Evolutionary conservation across 2,113 vertebrate genomes (phyloP), one percentile per base, ranked within the genome.

Genomic region (Cichladusa arquata): DNA sequence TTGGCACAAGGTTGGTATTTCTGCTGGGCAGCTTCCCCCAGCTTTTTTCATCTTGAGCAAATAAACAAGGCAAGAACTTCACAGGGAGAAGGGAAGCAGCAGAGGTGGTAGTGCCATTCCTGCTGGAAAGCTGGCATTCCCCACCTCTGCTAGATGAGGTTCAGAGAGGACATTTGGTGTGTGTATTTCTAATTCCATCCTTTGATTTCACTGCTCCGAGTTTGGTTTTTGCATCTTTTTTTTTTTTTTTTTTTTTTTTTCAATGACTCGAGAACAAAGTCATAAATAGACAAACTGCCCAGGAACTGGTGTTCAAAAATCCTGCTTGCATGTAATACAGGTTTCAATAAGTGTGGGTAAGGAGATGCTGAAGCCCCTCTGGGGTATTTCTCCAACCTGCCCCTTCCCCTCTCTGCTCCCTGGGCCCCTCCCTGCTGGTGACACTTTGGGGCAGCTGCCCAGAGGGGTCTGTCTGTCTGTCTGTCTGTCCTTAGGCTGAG

Each of bases 271-370:
- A 47, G 83, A 66, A 24, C 71, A 48, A 45, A 6, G 3, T 38
- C 31, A 38, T 6, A 72, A 94, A 81, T 2, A 44, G 15, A 29
- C 1, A 4, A 73, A 31, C 19, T 36, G 13, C n/a, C 45, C 60
- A 29, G 42, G n/a, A 61, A 19, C 0, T 14, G 33, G 19, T 9
- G 53, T 16, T 80, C 58, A 31, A 19, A 86, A 77, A 14, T 31
- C 50, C 23, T 81, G 33, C 60, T 54, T 0, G 0, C 6, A 0
- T 25, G n/a, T 4, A 5, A 40, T 0, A 12, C 0, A 8, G 50
- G 38, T 4, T 7, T 45, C 40, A 62, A 1, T 25, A 1, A 36
- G 11, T 1, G 25, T 31, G 42, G 8, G 33, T 38, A 38, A 26
- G 73, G 61, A 16, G 26, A 3, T 50, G 84, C 69, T 31, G 22